Evolutionary conservation across 2,888 invertebrate genomes (phyloP).

Genomic region (Thecocarcelia acutangulata): DNA sequence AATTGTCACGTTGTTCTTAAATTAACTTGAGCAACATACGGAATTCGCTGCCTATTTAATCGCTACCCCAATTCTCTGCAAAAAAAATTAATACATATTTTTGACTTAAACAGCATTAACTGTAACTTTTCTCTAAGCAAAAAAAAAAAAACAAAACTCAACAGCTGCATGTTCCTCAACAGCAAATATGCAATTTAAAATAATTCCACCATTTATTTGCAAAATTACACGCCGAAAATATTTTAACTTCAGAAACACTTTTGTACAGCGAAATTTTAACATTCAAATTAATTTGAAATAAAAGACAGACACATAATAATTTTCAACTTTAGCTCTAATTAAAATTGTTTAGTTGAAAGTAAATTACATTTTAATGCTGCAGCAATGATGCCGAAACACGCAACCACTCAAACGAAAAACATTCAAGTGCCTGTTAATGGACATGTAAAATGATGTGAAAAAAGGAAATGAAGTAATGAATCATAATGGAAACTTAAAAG

Average conservation of each 20-base stretch:
- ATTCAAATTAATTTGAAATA: slow-evolving; percentile 43
- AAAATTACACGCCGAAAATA: background rate
- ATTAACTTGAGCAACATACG: too few species aligned
- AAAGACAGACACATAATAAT: slow-evolving; percentile 29
- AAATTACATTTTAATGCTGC: slow-evolving; percentile 50
- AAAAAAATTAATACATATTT: too few species aligned
- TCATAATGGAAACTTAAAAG: background rate
- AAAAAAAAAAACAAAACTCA: too few species aligned
- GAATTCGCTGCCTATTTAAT: too few species aligned
- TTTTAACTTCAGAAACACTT: slow-evolving; percentile 3
- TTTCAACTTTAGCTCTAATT: slow-evolving; percentile 51
- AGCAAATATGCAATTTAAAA: background rate
- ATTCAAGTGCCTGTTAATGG: background rate
- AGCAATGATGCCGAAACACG: slow-evolving; percentile 12
- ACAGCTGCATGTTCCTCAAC: too few species aligned
- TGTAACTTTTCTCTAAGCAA: too few species aligned
- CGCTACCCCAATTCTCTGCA: too few species aligned
- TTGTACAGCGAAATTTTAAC: background rate
- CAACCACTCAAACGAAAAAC: slow-evolving; percentile 3
- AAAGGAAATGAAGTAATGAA: background rate
- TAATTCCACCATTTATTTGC: background rate
- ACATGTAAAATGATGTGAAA: background rate
- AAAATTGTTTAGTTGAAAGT: slow-evolving; percentile 48
- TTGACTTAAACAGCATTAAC: too few species aligned
- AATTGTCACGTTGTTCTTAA: too few species aligned